These are phyloP conservation scores for Ramphastos sulfuratus DNA, from an alignment of 2,113 vertebrate genomes.

Conservation along the genomic window DNA sequence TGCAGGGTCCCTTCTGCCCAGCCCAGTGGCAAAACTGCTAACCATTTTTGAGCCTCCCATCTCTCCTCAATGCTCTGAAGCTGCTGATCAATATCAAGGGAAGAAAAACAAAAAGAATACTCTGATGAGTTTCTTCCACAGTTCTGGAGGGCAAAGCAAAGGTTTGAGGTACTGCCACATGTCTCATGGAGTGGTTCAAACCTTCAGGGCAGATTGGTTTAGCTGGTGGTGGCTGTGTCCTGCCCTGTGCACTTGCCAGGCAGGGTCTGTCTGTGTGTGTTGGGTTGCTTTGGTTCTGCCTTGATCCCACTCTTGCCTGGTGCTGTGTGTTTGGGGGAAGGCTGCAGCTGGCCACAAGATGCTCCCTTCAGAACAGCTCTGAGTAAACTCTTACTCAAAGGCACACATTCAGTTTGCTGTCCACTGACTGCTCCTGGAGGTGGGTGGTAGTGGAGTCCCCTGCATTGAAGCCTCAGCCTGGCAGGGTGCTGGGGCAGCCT, in stretches of 20 bases:
- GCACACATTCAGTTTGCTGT: too few species aligned
- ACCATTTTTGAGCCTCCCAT: slow-evolving; percentile 82
- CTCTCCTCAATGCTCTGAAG: slow-evolving; percentile 55
- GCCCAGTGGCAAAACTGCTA: slow-evolving; percentile 81
- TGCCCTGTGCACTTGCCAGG: not conserved
- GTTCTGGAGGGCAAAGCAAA: not conserved
- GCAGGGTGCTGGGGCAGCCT: too few species aligned
- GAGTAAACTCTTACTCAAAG: too few species aligned
- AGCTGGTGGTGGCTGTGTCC: not conserved
- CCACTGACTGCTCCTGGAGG: too few species aligned
- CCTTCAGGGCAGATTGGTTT: not conserved
- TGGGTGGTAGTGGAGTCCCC: too few species aligned
- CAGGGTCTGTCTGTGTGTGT: not conserved
- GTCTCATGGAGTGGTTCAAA: not conserved
- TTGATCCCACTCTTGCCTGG: too few species aligned
- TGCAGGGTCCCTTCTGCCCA: not conserved
- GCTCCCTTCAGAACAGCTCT: too few species aligned
- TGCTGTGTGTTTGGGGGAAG: too few species aligned
- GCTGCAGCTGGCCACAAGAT: too few species aligned
- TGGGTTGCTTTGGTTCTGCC: not conserved
- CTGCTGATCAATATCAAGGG: slow-evolving; percentile 9
- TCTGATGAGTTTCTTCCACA: not conserved
- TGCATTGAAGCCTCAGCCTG: too few species aligned
- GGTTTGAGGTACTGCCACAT: not conserved
- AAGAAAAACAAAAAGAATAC: not conserved